Base-by-base conservation (phyloP, 2,888 invertebrate species). In the Hydriomena furcata region DNA sequence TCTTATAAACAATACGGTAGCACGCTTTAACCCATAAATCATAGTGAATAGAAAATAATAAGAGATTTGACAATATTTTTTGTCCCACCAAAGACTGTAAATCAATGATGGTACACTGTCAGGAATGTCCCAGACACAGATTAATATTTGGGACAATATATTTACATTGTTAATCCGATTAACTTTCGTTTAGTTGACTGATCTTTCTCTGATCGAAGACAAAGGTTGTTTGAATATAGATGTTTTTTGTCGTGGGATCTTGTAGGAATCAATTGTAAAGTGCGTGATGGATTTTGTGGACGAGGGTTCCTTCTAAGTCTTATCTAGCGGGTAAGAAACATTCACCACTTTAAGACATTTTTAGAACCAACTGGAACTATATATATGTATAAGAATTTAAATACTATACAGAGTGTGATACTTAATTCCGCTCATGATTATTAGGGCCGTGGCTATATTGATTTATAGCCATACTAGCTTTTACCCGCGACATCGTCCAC, bases 161-260 rank as follows among this genome's bases (percentile, higher is more conserved):
- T 75, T 79, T 76, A 82, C 78, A 79, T 73, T 75, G 76, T 70
- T 80, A 84, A 85, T 84, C 80, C 79, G 82, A 82, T 85, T 85
- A 84, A 69, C 76, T 78, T 73, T 69, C 68, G 69, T 80, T 72
- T 65, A 52, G 65, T 66, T 67, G 66, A 71, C 66, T 71, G 70
- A 72, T 65, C 70, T 56, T 28, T 42, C 69, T 66, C 70, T 79
- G 72, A 77, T 76, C 71, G 66, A 66, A 77, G 73, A 81, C 76
- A 76, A 74, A 30, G 36, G 25, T 46, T 65, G 72, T 73, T 76
- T 73, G 65, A 66, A 67, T 61, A 54, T 61, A 58, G 64, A 58
- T 63, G 65, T 56, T 74, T 79, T 75, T 77, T 63, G 53, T 49
- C 65, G 61, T 65, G 66, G 68, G 68, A 73, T 61, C 52, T 53